phyloP scores from a whole-genome alignment of 1,140 invertebrate species.

The Drosophila parvula region DNA sequence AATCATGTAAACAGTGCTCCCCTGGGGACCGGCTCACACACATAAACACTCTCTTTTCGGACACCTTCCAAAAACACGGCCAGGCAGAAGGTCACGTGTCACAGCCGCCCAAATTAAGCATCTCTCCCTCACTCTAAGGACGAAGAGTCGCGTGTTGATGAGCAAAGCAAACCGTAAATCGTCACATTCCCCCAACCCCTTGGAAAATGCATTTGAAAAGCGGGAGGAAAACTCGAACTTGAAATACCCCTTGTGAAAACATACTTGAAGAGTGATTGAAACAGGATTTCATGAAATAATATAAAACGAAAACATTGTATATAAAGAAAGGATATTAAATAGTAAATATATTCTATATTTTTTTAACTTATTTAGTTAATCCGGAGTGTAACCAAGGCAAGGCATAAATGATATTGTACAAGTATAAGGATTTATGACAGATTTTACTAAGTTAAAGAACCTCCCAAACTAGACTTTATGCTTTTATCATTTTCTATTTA shows the following conservation, averaged over 20 bases:
- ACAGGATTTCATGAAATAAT: not conserved
- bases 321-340: no score
- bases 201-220: slow-evolving; percentile 1
- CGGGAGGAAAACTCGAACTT: not conserved
- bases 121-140: slow-evolving; percentile 40
- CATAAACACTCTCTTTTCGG: slow-evolving; percentile 38
- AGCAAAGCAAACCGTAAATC: slow-evolving; percentile 76
- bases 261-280: not conserved
- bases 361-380: no score
- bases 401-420: fast-evolving
- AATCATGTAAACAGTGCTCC: slow-evolving; percentile 67
- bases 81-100: slow-evolving; percentile 60
- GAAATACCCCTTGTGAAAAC: slow-evolving; percentile 4
- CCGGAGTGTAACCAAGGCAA: not conserved
- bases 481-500: not conserved
- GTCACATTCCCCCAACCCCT: slow-evolving; percentile 52
- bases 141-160: slow-evolving; percentile 70
- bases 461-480: not conserved
- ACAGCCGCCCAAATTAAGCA: slow-evolving; percentile 68
- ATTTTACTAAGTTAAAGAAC: not conserved
- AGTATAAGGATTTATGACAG: not conserved
- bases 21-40: slow-evolving; percentile 26
- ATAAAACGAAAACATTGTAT: not conserved
- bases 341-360: not conserved
- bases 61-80: slow-evolving; percentile 54